Conservation (phyloP, 2,113 vertebrate genomes). For the Polypterus bichir region DNA sequence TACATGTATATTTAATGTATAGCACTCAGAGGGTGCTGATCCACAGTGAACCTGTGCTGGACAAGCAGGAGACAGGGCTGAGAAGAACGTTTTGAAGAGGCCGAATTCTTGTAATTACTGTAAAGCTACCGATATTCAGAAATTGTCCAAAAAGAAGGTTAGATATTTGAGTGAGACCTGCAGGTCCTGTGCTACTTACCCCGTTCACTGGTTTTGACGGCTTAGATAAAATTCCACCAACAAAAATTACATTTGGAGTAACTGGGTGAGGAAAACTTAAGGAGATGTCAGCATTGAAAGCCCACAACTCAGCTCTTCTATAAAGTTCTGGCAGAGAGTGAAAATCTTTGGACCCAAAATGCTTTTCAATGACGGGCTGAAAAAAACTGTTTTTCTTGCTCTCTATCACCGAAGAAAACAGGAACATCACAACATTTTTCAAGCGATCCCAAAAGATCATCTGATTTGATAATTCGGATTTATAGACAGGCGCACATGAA, state of each 20-base stretch:
- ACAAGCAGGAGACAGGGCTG: no score
- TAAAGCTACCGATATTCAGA: no score
- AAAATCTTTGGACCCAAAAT: constrained; percentile 34
- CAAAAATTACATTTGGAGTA: constrained; percentile 42
- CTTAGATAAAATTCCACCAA: constrained; percentile 46
- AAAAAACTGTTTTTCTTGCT: constrained; percentile 21
- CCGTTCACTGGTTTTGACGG: constrained; percentile 31
- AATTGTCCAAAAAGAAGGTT: no score
- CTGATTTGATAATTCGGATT: constrained; percentile 27
- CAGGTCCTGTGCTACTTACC: constrained; percentile 23
- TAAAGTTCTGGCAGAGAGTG: constrained; percentile 33
- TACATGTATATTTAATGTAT: no score
- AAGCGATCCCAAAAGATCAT: constrained; percentile 39
- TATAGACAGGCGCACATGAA: constrained; percentile 32
- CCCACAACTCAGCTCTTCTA: constrained; percentile 46
- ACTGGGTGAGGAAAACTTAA: constrained; percentile 48
- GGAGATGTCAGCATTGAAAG: constrained; percentile 50
- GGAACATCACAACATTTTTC: constrained; percentile 35
- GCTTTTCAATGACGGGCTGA: constrained; percentile 30
- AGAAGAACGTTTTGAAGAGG: no score
- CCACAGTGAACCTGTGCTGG: no score
- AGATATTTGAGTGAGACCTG: no score
- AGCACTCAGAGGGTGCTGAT: no score
- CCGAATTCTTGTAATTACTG: no score
- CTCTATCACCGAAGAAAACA: constrained; percentile 22